phyloP scores from a whole-genome alignment of 2,888 invertebrate species.

The Oscheius sp. region DNA sequence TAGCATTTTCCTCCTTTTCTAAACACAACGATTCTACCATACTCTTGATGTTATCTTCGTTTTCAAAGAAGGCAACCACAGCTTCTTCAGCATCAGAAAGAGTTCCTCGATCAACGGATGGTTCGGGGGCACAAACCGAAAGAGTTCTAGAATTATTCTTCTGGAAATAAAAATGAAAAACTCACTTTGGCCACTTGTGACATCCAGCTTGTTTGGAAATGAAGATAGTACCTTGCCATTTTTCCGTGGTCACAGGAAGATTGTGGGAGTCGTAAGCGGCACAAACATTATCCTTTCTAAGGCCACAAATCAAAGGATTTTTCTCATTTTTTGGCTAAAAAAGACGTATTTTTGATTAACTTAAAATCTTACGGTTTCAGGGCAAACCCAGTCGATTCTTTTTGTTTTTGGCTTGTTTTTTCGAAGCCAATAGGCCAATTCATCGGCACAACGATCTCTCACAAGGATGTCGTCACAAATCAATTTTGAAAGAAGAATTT shows the following conservation, averaged over 20 bases:
- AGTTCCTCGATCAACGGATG: slow-evolving; percentile 2
- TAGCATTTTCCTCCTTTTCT: slow-evolving; percentile 14
- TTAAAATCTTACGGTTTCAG: slow-evolving; percentile 26
- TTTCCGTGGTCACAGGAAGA: slow-evolving; percentile 43
- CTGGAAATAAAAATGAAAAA: not conserved
- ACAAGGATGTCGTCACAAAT: slow-evolving; percentile 35
- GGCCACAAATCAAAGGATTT: slow-evolving; percentile 17
- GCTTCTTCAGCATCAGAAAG: slow-evolving; percentile 28
- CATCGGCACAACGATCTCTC: slow-evolving; percentile 36
- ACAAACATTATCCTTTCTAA: slow-evolving; percentile 33
- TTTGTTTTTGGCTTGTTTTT: slow-evolving; percentile 48
- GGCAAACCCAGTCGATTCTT: slow-evolving; percentile 33
- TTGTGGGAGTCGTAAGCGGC: slow-evolving; percentile 47
- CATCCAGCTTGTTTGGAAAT: slow-evolving; percentile 38
- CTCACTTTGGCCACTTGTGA: slow-evolving; percentile 42
- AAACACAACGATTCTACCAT: slow-evolving; percentile 20
- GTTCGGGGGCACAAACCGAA: slow-evolving; percentile 25
- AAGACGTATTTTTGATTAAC: not conserved
- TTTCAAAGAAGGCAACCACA: slow-evolving; percentile 35
- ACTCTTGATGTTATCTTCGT: slow-evolving; percentile 26
- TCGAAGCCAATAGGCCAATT: slow-evolving; percentile 40
- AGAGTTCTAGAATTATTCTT: slow-evolving; percentile 11
- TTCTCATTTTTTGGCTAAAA: not conserved
- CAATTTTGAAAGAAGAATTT: slow-evolving; percentile 36
- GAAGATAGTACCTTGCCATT: slow-evolving; percentile 47